Conservation (phyloP, 1,140 invertebrate species). For the Liolophura sinensis region DNA sequence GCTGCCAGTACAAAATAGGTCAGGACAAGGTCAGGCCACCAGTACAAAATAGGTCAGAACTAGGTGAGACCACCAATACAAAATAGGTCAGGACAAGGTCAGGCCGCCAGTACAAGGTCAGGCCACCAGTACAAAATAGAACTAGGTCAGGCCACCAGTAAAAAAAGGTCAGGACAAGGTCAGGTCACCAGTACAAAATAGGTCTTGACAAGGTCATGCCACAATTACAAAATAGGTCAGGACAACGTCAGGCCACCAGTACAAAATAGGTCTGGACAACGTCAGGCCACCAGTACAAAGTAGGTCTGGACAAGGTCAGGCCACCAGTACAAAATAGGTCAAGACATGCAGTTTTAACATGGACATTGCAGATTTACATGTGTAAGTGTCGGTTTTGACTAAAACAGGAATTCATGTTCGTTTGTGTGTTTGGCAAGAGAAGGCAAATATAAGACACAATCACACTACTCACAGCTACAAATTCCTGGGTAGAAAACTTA, state of each 20-base stretch:
- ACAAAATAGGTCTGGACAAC: too few relatives aligned
- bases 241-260: neutral
- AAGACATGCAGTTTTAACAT: too few relatives aligned
- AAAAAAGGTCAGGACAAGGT: too few relatives aligned
- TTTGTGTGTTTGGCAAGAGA: neutral
- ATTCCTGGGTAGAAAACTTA: constrained; percentile 70
- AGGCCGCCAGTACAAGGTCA: too few relatives aligned
- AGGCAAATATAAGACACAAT: neutral
- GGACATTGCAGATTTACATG: neutral
- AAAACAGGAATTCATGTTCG: neutral
- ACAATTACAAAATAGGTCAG: neutral
- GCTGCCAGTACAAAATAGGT: neutral
- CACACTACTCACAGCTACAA: constrained; percentile 50
- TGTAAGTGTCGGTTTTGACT: neutral
- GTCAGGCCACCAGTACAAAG: neutral
- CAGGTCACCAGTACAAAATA: neutral
- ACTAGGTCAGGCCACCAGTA: neutral
- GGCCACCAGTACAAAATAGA: neutral
- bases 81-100: too few relatives aligned
- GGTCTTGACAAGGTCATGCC: too few relatives aligned
- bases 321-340: neutral
- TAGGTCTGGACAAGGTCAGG: too few relatives aligned
- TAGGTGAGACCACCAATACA: neutral
- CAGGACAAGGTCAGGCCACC: neutral
- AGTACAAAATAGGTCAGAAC: neutral